phyloP scores from a whole-genome alignment of 2,888 invertebrate species.

The Trichopria drosophilae region DNA sequence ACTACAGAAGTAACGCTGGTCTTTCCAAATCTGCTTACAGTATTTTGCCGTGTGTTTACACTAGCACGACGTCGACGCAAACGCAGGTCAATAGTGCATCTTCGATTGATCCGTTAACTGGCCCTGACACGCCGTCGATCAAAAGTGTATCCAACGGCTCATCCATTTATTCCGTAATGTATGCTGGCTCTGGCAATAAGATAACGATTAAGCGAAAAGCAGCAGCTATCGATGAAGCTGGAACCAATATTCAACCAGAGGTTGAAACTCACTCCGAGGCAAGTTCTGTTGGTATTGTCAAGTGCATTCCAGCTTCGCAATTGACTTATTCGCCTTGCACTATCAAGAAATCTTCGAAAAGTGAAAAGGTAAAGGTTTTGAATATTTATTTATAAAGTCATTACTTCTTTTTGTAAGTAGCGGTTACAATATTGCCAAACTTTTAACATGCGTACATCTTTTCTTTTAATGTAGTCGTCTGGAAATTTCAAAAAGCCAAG shows the following conservation, averaged over 20 bases:
- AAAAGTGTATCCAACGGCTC: slow-evolving; percentile 63
- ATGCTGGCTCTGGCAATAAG: slow-evolving; percentile 79
- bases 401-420: slow-evolving; percentile 13
- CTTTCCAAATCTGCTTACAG: slow-evolving; percentile 75
- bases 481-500: slow-evolving; percentile 62
- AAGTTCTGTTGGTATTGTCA: slow-evolving; percentile 49
- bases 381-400: slow-evolving; percentile 10
- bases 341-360: slow-evolving; percentile 54
- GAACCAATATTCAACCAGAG: too few species aligned
- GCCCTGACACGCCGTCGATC: slow-evolving; percentile 53
- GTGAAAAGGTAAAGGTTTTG: slow-evolving; percentile 51
- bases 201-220: slow-evolving; percentile 81
- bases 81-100: slow-evolving; percentile 50
- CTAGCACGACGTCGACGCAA: slow-evolving; percentile 64
- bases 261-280: too few species aligned
- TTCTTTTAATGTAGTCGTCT: slow-evolving; percentile 45
- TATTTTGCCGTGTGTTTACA: slow-evolving; percentile 74
- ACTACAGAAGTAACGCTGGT: slow-evolving; percentile 73
- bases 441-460: slow-evolving; percentile 19
- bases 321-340: slow-evolving; percentile 51
- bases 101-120: too few species aligned
- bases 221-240: slow-evolving; percentile 61
- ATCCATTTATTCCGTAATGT: slow-evolving; percentile 76
- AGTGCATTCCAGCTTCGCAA: slow-evolving; percentile 54
- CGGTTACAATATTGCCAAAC: slow-evolving; percentile 8